Evolutionary conservation across 2,888 invertebrate species (phyloP), one percentile per base, ranked within the genome.

Genomic region (Caenorhabditis imperialis): DNA sequence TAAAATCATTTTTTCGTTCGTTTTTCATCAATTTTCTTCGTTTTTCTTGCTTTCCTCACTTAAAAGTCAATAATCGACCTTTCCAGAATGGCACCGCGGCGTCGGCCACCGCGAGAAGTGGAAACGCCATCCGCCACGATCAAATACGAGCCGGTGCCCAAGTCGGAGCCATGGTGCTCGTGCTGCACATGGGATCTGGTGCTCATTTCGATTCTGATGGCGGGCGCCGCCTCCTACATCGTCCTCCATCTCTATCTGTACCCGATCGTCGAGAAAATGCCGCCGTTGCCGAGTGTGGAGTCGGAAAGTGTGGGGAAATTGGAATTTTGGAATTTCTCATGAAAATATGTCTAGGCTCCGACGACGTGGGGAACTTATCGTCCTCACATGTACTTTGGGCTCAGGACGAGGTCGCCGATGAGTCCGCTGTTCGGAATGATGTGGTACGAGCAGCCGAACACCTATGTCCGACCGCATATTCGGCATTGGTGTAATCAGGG

Each of bases 401-500:
- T 99, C 88, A 94, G 95, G 90, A 94, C 94, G 0, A 90, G 97
- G 58, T 94, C 94, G 88, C 94, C 95, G 0, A 90, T 92, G 60
- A 96, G 97, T 0, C 92, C 96, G 0, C 93, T 96, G 0, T 93
- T 94, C 85, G 99, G 99, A 0, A 90, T 81, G 76, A 77, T 79
- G 75, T 81, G 81, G 98, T 95, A 97, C 88, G 92, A 93, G 77
- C 93, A 91, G 71, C 84, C 85, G n/a, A 47, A 54, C 12, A 48
- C 62, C 4, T 23, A 55, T 10, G 22, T 37, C 14, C 55, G 60
- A 33, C 82, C 82, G 1, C 7, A 51, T 25, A 61, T 80, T 22
- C 62, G 95, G 78, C 96, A 97, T 88, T 94, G 94, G 94, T 97
- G 96, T 88, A 93, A 95, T 67, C 94, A 95, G 88, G 82, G 86